These are phyloP conservation scores for Caenorhabditis latens DNA, from an alignment of 1,140 invertebrate genomes.

Conservation along the genomic window DNA sequence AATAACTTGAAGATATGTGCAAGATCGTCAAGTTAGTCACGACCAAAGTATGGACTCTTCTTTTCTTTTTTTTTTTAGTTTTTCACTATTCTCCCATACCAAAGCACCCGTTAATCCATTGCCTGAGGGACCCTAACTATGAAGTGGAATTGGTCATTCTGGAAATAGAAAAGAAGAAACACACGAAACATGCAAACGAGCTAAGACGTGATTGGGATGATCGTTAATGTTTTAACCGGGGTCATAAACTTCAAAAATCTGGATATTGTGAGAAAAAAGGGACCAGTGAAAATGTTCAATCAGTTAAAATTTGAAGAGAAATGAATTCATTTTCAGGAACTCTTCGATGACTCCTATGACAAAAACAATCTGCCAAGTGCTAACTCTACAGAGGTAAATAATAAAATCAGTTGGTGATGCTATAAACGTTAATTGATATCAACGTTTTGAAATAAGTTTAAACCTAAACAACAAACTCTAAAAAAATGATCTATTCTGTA, in stretches of 20 bases:
- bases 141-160: slow-evolving; percentile 1
- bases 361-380: slow-evolving; percentile 77
- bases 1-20: slow-evolving; percentile 31
- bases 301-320: too few species aligned
- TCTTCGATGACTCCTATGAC: slow-evolving; percentile 75
- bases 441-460: too few species aligned
- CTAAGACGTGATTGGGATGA: slow-evolving; percentile 3
- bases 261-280: background rate
- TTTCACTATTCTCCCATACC: background rate
- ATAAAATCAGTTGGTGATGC: background rate
- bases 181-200: background rate
- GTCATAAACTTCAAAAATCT: slow-evolving; percentile 6
- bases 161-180: background rate
- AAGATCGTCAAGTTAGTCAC: slow-evolving; percentile 2
- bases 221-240: background rate
- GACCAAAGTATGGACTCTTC: slow-evolving; percentile 44
- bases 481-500: too few species aligned
- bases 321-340: slow-evolving; percentile 65
- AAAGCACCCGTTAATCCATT: slow-evolving; percentile 14
- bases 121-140: slow-evolving; percentile 18
- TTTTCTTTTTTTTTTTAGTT: background rate
- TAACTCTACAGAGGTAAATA: slow-evolving; percentile 67
- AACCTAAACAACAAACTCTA: too few species aligned
- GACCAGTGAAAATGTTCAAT: background rate
- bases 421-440: background rate